Conservation (phyloP, 1,140 invertebrate species). For the Cherax destructor region DNA sequence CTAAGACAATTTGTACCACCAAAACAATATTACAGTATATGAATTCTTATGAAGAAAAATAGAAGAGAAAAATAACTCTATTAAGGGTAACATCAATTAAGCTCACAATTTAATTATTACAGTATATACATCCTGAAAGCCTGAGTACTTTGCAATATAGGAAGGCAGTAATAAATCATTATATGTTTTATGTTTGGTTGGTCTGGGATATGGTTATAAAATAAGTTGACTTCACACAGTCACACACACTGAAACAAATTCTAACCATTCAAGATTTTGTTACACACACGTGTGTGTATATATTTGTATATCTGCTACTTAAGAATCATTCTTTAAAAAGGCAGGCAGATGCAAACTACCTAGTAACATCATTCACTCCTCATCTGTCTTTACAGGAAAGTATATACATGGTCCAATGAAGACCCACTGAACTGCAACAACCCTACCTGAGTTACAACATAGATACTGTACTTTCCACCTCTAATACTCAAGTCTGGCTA, state of each 20-base stretch:
- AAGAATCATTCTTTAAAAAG: no score
- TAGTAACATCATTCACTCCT: no score
- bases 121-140: not conserved
- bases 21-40: not conserved
- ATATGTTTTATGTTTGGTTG: not conserved
- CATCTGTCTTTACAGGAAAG: no score
- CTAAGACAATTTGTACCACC: conserved; percentile 13
- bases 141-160: conserved; percentile 8
- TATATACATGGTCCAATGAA: no score
- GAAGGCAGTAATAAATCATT: conserved; percentile 7
- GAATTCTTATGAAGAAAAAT: not conserved
- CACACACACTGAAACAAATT: no score
- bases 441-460: no score
- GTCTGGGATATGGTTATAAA: not conserved
- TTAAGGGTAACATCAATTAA: not conserved
- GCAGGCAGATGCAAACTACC: no score
- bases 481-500: no score
- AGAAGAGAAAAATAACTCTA: not conserved
- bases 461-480: no score
- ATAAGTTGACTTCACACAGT: not conserved
- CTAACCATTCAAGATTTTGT: not conserved
- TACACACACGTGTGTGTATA: not conserved
- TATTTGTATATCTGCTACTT: not conserved
- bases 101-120: not conserved
- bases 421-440: no score